These are phyloP conservation scores for Orchestes rusci DNA, from an alignment of 2,888 invertebrate genomes.

Conservation along the genomic window DNA sequence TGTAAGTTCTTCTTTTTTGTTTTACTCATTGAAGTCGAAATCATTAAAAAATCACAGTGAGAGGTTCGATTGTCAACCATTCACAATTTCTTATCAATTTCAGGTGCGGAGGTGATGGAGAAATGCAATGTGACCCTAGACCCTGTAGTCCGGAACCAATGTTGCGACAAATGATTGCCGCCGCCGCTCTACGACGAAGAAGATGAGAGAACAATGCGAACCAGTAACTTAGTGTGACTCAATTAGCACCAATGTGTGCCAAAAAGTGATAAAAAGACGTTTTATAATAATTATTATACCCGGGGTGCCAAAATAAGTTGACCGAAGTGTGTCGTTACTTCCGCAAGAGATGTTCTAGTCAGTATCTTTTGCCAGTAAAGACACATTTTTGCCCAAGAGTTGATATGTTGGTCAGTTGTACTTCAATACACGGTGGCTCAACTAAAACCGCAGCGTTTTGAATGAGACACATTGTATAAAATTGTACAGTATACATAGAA, in stretches of 20 bases:
- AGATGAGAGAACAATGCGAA: slow-evolving; percentile 38
- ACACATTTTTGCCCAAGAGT: too few relatives aligned
- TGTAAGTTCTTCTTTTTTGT: slow-evolving; percentile 71
- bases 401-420: slow-evolving; percentile 15
- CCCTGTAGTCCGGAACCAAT: slow-evolving; percentile 85
- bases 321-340: slow-evolving; percentile 42
- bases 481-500: slow-evolving; percentile 16
- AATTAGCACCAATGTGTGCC: neutral
- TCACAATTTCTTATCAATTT: slow-evolving; percentile 1
- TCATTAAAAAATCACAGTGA: too few relatives aligned
- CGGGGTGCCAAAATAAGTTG: slow-evolving; percentile 45
- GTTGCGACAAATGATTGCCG: slow-evolving; percentile 84
- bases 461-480: slow-evolving; percentile 14
- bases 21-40: too few relatives aligned
- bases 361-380: too few relatives aligned
- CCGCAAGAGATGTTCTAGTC: slow-evolving; percentile 26
- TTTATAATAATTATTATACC: slow-evolving; percentile 17
- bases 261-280: slow-evolving; percentile 25
- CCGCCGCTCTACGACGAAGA: slow-evolving; percentile 66
- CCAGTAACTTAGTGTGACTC: neutral
- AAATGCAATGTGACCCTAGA: slow-evolving; percentile 92
- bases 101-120: slow-evolving; percentile 87
- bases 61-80: too few relatives aligned
- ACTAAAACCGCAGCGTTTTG: slow-evolving; percentile 9
- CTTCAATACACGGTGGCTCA: slow-evolving; percentile 16